Conservation (phyloP, 2,888 invertebrate species). For the Eledona agricola region DNA sequence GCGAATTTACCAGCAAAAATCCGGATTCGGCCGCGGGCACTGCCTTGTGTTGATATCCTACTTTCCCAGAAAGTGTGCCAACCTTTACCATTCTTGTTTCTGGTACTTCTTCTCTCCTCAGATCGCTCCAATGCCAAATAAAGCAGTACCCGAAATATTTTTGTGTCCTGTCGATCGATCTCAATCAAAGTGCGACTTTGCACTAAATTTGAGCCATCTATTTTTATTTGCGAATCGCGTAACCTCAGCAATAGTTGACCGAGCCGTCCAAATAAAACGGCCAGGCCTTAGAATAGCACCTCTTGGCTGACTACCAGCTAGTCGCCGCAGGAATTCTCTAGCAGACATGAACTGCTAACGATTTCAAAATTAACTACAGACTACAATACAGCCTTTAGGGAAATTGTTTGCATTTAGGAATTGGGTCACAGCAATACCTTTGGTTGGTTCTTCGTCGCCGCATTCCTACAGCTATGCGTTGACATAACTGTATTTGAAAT, state of each 20-base stretch:
- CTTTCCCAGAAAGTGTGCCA: conserved; percentile 55
- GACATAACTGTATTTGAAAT: conserved; percentile 13
- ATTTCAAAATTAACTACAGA: conserved; percentile 30
- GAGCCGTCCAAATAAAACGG: conserved; percentile 51
- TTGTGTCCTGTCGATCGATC: conserved; percentile 1
- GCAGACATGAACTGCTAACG: conserved; percentile 30
- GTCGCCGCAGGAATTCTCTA: conserved; percentile 34
- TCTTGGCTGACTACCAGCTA: conserved; percentile 44
- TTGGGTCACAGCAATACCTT: conserved; percentile 9
- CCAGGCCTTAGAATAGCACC: conserved; percentile 52
- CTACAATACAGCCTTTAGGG: conserved; percentile 6
- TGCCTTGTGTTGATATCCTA: conserved; percentile 46
- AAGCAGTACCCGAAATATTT: conserved; percentile 3
- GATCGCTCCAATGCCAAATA: conserved; percentile 5
- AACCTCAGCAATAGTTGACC: conserved; percentile 41
- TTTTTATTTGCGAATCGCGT: conserved; percentile 45
- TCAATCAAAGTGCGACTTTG: conserved; percentile 35
- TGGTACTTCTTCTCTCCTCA: conserved; percentile 4
- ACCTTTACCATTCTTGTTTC: conserved; percentile 31
- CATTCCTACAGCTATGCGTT: conserved; percentile 6
- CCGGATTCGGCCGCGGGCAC: conserved; percentile 40
- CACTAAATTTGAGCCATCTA: conserved; percentile 41
- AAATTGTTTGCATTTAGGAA: conserved; percentile 20
- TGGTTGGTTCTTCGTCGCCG: conserved; percentile 6
- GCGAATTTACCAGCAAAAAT: conserved; percentile 29